Evolutionary conservation across 2,888 invertebrate species (phyloP).

Genomic region (Drosophila paucipuncta): DNA sequence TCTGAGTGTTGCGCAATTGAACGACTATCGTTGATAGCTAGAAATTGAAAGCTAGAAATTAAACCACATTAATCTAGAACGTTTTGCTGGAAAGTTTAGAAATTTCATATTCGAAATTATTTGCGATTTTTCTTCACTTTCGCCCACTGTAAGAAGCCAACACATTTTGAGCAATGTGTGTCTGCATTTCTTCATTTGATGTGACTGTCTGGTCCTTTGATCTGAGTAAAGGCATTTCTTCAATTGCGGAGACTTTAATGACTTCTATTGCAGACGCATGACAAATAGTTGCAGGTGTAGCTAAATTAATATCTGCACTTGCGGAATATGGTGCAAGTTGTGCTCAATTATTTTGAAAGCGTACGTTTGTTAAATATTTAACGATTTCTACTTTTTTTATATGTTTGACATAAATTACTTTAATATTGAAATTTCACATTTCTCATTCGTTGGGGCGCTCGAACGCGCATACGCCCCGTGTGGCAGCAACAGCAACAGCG

Average conservation of each 20-base stretch:
- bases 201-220: constrained; percentile 66
- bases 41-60: background rate
- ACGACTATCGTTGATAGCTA: background rate
- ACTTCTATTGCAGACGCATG: constrained; percentile 35
- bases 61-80: background rate
- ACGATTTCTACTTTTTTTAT: constrained; percentile 40
- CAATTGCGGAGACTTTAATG: constrained; percentile 37
- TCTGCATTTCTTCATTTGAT: constrained; percentile 55
- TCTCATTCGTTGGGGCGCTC: constrained; percentile 35
- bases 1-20: constrained; percentile 2
- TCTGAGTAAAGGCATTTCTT: constrained; percentile 41
- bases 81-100: background rate
- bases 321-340: background rate
- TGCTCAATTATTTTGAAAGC: constrained; percentile 6
- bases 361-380: constrained; percentile 44
- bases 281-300: constrained; percentile 12
- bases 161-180: constrained; percentile 36
- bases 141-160: constrained; percentile 40
- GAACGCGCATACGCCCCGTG: constrained; percentile 74
- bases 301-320: constrained; percentile 14
- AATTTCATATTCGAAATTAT: background rate
- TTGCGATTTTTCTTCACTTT: background rate
- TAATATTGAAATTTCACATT: constrained; percentile 74
- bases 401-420: constrained; percentile 61
- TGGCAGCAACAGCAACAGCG: constrained; percentile 43